phyloP scores from a whole-genome alignment of 1,140 invertebrate genomes.

The Drosophila paulistorum region DNA sequence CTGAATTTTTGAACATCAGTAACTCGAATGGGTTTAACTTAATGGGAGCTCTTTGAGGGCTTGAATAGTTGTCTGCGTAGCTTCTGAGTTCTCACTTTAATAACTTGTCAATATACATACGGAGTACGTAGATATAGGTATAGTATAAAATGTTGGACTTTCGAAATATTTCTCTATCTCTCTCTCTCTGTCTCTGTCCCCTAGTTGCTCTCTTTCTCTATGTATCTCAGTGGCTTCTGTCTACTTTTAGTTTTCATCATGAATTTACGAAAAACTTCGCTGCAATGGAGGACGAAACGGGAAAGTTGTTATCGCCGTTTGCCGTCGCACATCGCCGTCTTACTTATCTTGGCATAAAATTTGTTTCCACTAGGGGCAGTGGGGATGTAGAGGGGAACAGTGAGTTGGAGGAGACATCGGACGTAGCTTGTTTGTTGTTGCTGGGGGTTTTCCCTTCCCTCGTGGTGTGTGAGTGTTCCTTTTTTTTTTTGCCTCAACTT shows the following conservation, averaged over 20 bases:
- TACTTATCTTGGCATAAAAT: conserved; percentile 80
- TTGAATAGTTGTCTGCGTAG: not conserved
- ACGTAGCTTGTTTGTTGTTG: conserved; percentile 30
- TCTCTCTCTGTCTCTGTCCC: not conserved
- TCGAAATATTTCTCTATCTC: conserved; percentile 27
- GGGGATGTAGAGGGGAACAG: no score
- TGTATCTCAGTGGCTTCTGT: conserved; percentile 30
- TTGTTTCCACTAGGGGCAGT: conserved; percentile 61
- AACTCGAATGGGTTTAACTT: not conserved
- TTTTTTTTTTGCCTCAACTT: conserved; percentile 49
- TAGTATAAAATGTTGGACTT: conserved; percentile 43
- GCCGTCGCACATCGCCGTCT: conserved; percentile 31
- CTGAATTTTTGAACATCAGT: no score
- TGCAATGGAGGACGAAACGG: conserved; percentile 36
- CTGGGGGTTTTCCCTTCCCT: conserved; percentile 7
- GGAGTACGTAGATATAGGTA: not conserved
- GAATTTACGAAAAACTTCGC: conserved; percentile 71
- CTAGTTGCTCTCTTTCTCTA: not conserved
- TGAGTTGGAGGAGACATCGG: not conserved
- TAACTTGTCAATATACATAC: conserved; percentile 67
- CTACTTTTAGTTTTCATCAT: conserved; percentile 80
- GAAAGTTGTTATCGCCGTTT: conserved; percentile 57
- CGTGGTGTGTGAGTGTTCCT: conserved; percentile 3
- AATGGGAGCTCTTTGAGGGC: not conserved
- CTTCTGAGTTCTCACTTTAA: conserved; percentile 67